These are phyloP conservation scores for Mustela nigripes DNA, from an alignment of 2,113 vertebrate genomes.

Conservation along the genomic window DNA sequence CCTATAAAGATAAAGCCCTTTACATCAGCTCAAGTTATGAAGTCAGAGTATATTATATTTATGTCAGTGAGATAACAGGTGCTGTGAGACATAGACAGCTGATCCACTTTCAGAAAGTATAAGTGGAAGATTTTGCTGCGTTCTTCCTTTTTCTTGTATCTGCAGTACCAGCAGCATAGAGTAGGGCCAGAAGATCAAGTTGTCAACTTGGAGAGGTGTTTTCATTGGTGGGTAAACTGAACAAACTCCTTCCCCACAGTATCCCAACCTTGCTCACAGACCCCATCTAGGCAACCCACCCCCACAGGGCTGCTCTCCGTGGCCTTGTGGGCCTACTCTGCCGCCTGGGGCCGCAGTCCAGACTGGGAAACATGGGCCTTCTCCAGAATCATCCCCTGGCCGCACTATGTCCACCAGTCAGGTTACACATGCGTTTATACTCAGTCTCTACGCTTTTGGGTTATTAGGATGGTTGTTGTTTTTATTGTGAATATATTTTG, in stretches of 20 bases:
- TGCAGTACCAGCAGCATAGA: constrained; percentile 21
- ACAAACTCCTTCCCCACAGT: not conserved
- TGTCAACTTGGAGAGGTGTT: not conserved
- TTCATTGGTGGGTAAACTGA: not conserved
- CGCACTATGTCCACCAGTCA: too few relatives aligned
- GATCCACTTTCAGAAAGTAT: not conserved
- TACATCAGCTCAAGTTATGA: not conserved
- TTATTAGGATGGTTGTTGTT: not conserved
- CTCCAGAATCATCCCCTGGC: not conserved
- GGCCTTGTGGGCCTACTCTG: not conserved
- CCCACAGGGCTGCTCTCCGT: not conserved
- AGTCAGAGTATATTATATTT: not conserved
- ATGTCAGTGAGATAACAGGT: not conserved
- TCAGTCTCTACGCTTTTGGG: not conserved
- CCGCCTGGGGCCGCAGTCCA: not conserved
- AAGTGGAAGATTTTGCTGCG: not conserved
- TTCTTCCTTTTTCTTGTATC: constrained; percentile 2
- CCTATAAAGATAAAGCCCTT: not conserved
- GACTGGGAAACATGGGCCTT: not conserved
- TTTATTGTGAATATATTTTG: not conserved
- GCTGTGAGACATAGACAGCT: not conserved
- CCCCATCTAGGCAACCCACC: not conserved
- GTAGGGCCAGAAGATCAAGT: not conserved
- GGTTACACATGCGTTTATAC: not conserved
- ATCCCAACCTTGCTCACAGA: not conserved